Evolutionary conservation across 2,797 vertebrate genomes (phyloP).

Genomic region (Phrynocephalus vlangalii): DNA sequence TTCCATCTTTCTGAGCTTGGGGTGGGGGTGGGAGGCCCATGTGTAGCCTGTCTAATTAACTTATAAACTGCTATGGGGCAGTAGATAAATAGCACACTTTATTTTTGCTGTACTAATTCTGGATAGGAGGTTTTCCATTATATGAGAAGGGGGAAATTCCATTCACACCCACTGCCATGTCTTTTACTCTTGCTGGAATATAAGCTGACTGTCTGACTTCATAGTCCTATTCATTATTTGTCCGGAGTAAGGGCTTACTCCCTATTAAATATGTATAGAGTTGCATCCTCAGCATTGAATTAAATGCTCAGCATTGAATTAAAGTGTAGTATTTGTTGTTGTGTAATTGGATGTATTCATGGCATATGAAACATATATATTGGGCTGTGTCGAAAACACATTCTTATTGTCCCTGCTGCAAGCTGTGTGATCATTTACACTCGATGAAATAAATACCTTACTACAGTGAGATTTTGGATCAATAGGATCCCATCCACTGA

Average conservation of each 20-base stretch:
- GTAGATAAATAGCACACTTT: too few species aligned
- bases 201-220: background rate
- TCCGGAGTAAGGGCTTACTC: background rate
- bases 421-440: background rate
- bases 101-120: too few species aligned
- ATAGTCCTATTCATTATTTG: background rate
- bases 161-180: background rate
- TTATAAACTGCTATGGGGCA: too few species aligned
- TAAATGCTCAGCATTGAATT: background rate
- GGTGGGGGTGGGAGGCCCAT: too few species aligned
- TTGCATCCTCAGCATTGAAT: background rate
- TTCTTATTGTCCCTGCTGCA: background rate
- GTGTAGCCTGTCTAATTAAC: too few species aligned
- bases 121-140: background rate
- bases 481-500: background rate
- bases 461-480: background rate
- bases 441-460: background rate
- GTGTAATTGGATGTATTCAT: background rate
- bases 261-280: background rate
- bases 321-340: background rate
- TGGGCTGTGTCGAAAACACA: background rate
- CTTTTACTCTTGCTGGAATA: background rate
- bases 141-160: background rate
- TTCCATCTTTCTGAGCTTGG: too few species aligned
- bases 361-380: background rate